Evolutionary conservation across 2,888 invertebrate species (phyloP).

Genomic region (Zaprionus obscuricornis): DNA sequence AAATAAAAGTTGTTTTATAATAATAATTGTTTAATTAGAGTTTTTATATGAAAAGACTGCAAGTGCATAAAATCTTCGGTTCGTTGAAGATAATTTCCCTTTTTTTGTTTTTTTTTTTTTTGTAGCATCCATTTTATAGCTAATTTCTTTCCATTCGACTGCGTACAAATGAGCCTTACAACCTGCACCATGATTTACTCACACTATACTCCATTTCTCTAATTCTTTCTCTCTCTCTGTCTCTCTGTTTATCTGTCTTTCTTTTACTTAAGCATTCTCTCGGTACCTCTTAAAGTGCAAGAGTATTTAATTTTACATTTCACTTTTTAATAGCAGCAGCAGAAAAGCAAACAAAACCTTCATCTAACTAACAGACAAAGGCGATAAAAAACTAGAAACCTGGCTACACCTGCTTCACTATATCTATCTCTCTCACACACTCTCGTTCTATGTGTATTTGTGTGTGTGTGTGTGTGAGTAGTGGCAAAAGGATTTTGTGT

Average conservation of each 20-base stretch:
- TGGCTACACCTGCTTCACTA: slow-evolving; percentile 50
- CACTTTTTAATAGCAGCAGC: slow-evolving; percentile 57
- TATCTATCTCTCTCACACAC: background rate
- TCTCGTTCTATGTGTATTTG: background rate
- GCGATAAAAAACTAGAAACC: slow-evolving; percentile 65
- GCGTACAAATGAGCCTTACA: slow-evolving; percentile 12
- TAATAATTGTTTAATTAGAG: too few relatives aligned
- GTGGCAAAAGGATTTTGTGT: slow-evolving; percentile 76
- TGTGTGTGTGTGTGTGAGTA: slow-evolving; percentile 6
- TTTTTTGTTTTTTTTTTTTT: too few relatives aligned
- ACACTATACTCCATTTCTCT: background rate
- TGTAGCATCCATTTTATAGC: background rate
- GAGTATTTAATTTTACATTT: slow-evolving; percentile 53
- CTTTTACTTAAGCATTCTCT: slow-evolving; percentile 16
- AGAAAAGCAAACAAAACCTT: slow-evolving; percentile 49
- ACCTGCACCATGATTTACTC: slow-evolving; percentile 4
- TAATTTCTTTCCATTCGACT: slow-evolving; percentile 9
- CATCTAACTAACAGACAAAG: slow-evolving; percentile 35
- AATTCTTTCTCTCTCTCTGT: background rate
- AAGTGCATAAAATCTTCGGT: too few relatives aligned
- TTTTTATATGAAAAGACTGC: too few relatives aligned
- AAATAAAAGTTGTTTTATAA: too few relatives aligned
- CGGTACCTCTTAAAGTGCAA: slow-evolving; percentile 28
- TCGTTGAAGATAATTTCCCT: too few relatives aligned
- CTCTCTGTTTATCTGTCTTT: slow-evolving; percentile 19